Evolutionary conservation across 2,113 vertebrate species (phyloP).

Genomic region (Mola mola): DNA sequence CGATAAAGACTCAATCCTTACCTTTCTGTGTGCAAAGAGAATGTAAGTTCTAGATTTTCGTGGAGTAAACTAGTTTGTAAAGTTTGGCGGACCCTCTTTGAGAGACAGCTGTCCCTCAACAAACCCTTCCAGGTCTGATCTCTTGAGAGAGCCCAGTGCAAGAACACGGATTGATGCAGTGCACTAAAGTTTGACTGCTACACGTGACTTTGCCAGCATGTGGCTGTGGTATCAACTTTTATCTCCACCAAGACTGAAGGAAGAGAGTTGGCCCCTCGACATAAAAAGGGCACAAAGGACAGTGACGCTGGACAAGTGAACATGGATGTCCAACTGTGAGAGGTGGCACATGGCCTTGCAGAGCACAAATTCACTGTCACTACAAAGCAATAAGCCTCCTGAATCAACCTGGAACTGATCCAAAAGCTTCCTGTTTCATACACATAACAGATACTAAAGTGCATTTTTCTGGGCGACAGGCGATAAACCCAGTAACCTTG

Average conservation of each 20-base stretch:
- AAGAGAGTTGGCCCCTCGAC: slow-evolving; percentile 36
- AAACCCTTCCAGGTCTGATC: no score
- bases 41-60: no score
- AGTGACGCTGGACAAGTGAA: slow-evolving; percentile 40
- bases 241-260: slow-evolving; percentile 50
- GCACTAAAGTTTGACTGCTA: slow-evolving; percentile 36
- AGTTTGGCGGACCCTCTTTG: no score
- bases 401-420: slow-evolving; percentile 31
- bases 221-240: slow-evolving; percentile 43
- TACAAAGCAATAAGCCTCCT: slow-evolving; percentile 13
- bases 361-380: slow-evolving; percentile 17
- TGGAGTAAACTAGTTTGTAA: no score
- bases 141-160: no score
- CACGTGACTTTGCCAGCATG: slow-evolving; percentile 52
- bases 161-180: slow-evolving; percentile 37
- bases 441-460: slow-evolving; percentile 2
- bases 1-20: no score
- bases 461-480: slow-evolving; percentile 19
- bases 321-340: slow-evolving; percentile 59
- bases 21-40: no score
- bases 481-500: slow-evolving; percentile 10
- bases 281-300: no score
- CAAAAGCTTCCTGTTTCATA: slow-evolving; percentile 39
- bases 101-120: no score
- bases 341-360: slow-evolving; percentile 30